Evolutionary conservation across 2,797 vertebrate genomes (phyloP).

Genomic region (Argentina silus): DNA sequence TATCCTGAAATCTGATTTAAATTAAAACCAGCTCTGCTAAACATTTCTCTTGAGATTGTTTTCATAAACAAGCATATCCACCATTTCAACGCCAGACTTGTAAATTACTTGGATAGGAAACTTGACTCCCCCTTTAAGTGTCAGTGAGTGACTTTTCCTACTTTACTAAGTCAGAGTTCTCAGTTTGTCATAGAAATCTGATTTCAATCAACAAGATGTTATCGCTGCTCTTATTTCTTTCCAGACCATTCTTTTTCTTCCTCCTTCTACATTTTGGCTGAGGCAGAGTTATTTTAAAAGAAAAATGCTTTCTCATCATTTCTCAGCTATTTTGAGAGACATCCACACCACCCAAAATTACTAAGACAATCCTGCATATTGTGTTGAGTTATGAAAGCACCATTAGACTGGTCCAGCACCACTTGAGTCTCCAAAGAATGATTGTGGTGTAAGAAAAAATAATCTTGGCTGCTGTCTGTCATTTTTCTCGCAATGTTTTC

Average conservation of each 20-base stretch:
- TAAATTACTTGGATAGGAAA: slow-evolving; percentile 53
- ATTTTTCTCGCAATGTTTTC: slow-evolving; percentile 64
- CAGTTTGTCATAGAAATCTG: slow-evolving; percentile 66
- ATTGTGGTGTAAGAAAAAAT: slow-evolving; percentile 71
- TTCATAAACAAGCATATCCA: slow-evolving; percentile 31
- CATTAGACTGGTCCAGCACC: slow-evolving; percentile 57
- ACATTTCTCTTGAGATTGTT: slow-evolving; percentile 34
- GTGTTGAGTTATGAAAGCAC: slow-evolving; percentile 60
- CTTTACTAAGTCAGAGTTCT: slow-evolving; percentile 43
- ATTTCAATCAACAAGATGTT: slow-evolving; percentile 71
- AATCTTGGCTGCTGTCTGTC: slow-evolving; percentile 66
- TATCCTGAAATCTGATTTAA: slow-evolving; percentile 19
- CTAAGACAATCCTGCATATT: slow-evolving; percentile 70
- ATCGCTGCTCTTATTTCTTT: slow-evolving; percentile 60
- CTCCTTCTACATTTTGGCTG: slow-evolving; percentile 49
- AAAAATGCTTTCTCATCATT: slow-evolving; percentile 73
- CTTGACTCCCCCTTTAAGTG: slow-evolving; percentile 48
- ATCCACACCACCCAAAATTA: slow-evolving; percentile 61
- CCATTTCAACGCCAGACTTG: slow-evolving; percentile 38
- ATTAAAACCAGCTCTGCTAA: slow-evolving; percentile 26
- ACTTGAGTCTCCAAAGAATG: slow-evolving; percentile 67
- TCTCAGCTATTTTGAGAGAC: slow-evolving; percentile 70
- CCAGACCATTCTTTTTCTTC: slow-evolving; percentile 40
- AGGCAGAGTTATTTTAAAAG: slow-evolving; percentile 67
- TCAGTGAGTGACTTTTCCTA: slow-evolving; percentile 54